Evolutionary conservation across 2,888 invertebrate genomes (phyloP), one percentile per base, ranked within the genome.

Genomic region (Cosmia pyralina): DNA sequence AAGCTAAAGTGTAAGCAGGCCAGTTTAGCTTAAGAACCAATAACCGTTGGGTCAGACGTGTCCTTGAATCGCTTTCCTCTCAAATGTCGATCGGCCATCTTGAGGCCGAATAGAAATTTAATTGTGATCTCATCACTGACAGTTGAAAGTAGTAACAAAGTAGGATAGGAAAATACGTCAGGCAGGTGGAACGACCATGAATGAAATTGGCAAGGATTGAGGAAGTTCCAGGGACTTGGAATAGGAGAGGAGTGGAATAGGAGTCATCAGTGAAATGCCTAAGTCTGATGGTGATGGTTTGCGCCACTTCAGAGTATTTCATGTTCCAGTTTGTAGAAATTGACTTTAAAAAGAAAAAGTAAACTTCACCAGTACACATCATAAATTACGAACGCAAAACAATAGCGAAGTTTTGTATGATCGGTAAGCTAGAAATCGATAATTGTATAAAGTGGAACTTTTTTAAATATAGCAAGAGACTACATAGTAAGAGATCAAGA

Each of bases 391-490:
- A 41, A 8, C 41, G 41, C 41, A 41, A 8, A 41, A 41, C 41
- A 4, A 41, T 1, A 5, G 7, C 1, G 28, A 28, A 28, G 41
- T 41, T 41, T 41, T 41, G 7, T 46, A 58, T 11, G 11, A 60
- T 11, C 4, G 0, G n/a, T 8, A 22, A 22, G 8, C 0, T 59
- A 38, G 41, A 55, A 44, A 38, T 13, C 1, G 1, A 13, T 4
- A 4, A 53, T 50, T 79, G 78, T 64, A 15, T 53, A 7, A 53
- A 82, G 68, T 80, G 57, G 68, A 13, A 60, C 82, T 80, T 78
- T 80, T 53, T n/a, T 2, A 58, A 66, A 72, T n/a, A 58, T 58
- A n/a, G n/a, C n/a, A n/a, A n/a, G n/a, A n/a, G n/a, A n/a, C 58
- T 57, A 38, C n/a, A 19, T 17, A 17, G 65, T 60, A 22, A 19